Conservation (phyloP, 2,888 invertebrate genomes). For the Meteorus cinctellus region DNA sequence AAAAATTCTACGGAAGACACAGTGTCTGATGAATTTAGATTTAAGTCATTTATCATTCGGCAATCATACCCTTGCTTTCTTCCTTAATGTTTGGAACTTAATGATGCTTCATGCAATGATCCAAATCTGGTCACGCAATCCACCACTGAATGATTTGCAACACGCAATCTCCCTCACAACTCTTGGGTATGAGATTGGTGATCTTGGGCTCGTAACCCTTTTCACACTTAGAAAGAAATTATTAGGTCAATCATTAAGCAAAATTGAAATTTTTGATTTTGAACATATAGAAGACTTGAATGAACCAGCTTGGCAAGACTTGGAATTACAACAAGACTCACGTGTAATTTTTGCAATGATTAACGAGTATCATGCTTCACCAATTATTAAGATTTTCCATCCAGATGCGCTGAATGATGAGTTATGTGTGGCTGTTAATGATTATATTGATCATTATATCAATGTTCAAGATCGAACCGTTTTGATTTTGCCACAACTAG, state of each 20-base stretch:
- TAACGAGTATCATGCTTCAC: slow-evolving; percentile 64
- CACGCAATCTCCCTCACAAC: slow-evolving; percentile 61
- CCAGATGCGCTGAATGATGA: slow-evolving; percentile 61
- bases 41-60: slow-evolving; percentile 66
- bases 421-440: slow-evolving; percentile 53
- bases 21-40: slow-evolving; percentile 60
- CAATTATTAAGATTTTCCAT: slow-evolving; percentile 60
- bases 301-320: slow-evolving; percentile 67
- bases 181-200: slow-evolving; percentile 69
- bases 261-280: slow-evolving; percentile 56
- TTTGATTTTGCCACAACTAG: slow-evolving; percentile 58
- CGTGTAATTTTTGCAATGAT: slow-evolving; percentile 66
- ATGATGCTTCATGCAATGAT: slow-evolving; percentile 68
- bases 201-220: slow-evolving; percentile 69
- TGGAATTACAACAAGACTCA: slow-evolving; percentile 66
- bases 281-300: slow-evolving; percentile 65
- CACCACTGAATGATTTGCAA: slow-evolving; percentile 57
- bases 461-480: slow-evolving; percentile 33
- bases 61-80: slow-evolving; percentile 68
- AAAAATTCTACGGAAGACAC: slow-evolving; percentile 60
- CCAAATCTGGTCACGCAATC: slow-evolving; percentile 60
- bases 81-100: slow-evolving; percentile 70
- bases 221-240: slow-evolving; percentile 64
- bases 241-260: slow-evolving; percentile 52
- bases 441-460: slow-evolving; percentile 59